Evolutionary conservation across 2,113 vertebrate genomes (phyloP).

Genomic region (Cinclus mexicanus): DNA sequence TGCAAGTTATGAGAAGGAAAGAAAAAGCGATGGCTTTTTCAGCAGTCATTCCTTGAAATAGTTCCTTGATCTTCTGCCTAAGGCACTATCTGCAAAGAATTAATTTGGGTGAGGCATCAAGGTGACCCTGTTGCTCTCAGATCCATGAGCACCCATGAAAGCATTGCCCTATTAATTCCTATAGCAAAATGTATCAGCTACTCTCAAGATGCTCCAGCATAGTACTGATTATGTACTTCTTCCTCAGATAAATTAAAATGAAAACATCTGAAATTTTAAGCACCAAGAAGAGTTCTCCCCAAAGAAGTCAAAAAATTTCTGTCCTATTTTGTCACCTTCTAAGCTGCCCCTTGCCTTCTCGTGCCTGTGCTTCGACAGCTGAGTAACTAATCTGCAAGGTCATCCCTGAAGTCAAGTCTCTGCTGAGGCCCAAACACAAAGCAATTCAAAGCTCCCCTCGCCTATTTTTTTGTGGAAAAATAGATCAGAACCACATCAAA

Average conservation of each 20-base stretch:
- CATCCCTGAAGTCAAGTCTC: not conserved
- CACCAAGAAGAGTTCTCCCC: not conserved
- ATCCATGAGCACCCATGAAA: not conserved
- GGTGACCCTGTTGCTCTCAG: not conserved
- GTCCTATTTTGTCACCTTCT: not conserved
- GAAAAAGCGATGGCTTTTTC: not conserved
- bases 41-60: not conserved
- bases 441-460: not conserved
- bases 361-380: not conserved
- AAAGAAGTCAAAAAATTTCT: not conserved
- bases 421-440: not conserved
- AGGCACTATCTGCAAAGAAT: not conserved
- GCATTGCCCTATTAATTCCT: not conserved
- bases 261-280: not conserved
- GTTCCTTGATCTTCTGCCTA: not conserved
- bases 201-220: not conserved
- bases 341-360: not conserved
- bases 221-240: not conserved
- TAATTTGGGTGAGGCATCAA: not conserved
- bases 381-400: not conserved
- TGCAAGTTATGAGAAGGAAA: not conserved
- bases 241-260: not conserved
- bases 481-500: not conserved
- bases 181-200: not conserved
- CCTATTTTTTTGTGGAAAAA: not conserved